Base-by-base conservation (phyloP, 2,113 vertebrate species). In the Argyrosomus japonicus region DNA sequence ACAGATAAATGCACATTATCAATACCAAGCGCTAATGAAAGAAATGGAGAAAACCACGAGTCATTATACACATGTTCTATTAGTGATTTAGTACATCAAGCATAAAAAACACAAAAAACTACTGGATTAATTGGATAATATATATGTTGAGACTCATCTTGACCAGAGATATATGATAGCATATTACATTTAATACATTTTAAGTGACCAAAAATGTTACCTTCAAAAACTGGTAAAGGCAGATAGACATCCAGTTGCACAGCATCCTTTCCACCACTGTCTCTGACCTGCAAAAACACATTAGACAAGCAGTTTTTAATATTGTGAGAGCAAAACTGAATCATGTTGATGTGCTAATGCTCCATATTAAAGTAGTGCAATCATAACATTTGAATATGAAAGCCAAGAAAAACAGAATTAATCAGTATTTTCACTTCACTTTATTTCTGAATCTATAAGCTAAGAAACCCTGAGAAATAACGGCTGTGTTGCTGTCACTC, bases 211-310 rank as follows among this genome's bases (percentile, higher is more conserved):
- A 61, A 54, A 77, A 18, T 5, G 29, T 78, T 96, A 99, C 98
- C 97, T 98, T 99, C 74, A 99, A 95, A 84, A 98, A 97, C 94
- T 99, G 98, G 92, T 99, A 99, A 15, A 99, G 95, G 87, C 98
- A 99, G 94, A 99, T 99, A 13, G 98, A 99, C 98, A 99, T 99
- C 98, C 98, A 99, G 78, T 99, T 99, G 83, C 97, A 99, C 87
- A 99, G 96, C 98, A 99, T 99, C 83, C 98, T 96, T 84, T 99
- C 98, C 84, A 99, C 98, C 77, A 99, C 98, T 0, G 98, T 99
- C 95, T 99, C 98, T 19, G 97, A 99, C 90, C 98, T 99, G 88
- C 51, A 89, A 77, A 82, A 75, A 72, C 71, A 93, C 82, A 86
- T 36, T 0, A 48, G 15, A 40, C 5, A 7, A 43, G 27, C 47